Conservation (phyloP, 1,140 invertebrate species). For the Schmidtea mediterranea region DNA sequence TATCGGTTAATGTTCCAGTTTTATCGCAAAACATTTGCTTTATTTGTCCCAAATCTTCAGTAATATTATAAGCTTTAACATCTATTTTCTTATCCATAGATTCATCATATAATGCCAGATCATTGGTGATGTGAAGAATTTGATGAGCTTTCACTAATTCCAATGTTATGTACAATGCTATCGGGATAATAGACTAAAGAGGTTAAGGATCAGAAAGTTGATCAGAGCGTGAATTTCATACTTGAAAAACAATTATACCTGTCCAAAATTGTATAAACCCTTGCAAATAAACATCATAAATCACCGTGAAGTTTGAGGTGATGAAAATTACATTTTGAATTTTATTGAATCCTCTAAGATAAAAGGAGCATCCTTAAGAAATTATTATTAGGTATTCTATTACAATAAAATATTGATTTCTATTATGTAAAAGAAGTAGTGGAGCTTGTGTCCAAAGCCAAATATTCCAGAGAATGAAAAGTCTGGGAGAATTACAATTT, state of each 20-base stretch:
- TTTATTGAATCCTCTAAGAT: too few species aligned
- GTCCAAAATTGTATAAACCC: constrained; percentile 71
- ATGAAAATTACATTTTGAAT: too few species aligned
- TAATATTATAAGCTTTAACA: constrained; percentile 77
- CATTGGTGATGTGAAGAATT: constrained; percentile 74
- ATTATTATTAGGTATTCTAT: too few species aligned
- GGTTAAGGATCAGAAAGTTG: too few species aligned
- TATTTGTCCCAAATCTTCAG: constrained; percentile 65
- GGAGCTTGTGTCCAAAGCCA: too few species aligned
- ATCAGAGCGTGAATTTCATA: constrained; percentile 15
- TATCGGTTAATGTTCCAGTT: constrained; percentile 3
- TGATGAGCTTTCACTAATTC: constrained; percentile 85
- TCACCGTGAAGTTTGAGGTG: too few species aligned
- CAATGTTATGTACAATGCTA: constrained; percentile 41
- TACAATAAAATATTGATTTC: too few species aligned
- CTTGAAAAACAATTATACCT: constrained; percentile 73
- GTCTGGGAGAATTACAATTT: too few species aligned
- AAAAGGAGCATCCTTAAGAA: too few species aligned
- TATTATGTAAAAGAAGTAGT: too few species aligned
- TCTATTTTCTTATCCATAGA: constrained; percentile 54
- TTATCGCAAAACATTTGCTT: constrained; percentile 2
- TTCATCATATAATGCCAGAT: constrained; percentile 53
- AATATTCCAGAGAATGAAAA: too few species aligned
- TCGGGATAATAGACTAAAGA: background rate
- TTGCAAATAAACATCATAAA: constrained; percentile 35